Conservation (phyloP, 2,113 vertebrate genomes). For the Chloroceryle aenea region DNA sequence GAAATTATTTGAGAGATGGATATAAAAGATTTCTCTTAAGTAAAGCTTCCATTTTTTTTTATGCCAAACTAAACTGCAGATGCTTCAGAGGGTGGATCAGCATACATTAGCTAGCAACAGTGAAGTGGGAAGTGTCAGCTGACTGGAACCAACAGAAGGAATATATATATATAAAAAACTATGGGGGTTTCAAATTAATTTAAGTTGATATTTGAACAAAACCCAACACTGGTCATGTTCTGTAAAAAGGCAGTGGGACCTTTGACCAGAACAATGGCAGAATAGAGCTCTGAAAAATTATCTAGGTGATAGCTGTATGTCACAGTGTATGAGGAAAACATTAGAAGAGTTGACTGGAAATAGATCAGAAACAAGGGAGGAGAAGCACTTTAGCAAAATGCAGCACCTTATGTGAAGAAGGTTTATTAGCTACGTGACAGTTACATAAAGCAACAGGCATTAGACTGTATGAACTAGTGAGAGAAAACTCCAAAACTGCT, state of each 20-base stretch:
- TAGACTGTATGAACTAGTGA: background rate
- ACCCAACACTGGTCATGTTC: background rate
- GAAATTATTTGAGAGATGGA: background rate
- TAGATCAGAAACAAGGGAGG: background rate
- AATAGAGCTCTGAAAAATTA: background rate
- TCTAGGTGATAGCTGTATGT: background rate
- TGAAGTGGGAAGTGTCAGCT: constrained; percentile 44
- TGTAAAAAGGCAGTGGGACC: background rate
- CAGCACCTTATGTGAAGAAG: background rate
- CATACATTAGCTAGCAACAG: background rate
- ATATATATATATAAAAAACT: background rate
- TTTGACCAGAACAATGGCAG: background rate
- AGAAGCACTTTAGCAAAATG: background rate
- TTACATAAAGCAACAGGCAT: background rate
- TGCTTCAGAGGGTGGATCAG: background rate
- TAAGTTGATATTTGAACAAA: background rate
- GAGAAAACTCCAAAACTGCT: background rate
- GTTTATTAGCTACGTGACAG: rapidly evolving
- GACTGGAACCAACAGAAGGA: background rate
- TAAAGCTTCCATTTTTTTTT: background rate
- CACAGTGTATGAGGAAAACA: background rate
- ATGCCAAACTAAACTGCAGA: background rate
- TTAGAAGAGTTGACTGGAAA: background rate
- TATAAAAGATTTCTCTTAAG: background rate
- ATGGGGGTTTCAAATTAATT: background rate